Evolutionary conservation across 2,113 vertebrate species (phyloP).

Genomic region (Hippoglossus stenolepis): DNA sequence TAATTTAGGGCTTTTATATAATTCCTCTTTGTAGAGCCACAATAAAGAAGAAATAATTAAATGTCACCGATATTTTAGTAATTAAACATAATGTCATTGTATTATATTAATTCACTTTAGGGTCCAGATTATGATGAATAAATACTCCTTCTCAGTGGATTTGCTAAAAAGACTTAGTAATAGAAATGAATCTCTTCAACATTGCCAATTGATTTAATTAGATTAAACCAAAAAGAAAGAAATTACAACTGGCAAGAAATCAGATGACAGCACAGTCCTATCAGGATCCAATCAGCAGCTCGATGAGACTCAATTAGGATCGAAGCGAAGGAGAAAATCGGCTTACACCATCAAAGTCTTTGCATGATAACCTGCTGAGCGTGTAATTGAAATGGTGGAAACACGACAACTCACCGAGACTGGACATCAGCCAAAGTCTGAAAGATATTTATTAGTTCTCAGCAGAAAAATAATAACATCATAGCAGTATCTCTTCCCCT

Average conservation of each 20-base stretch:
- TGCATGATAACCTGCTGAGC: constrained; percentile 43
- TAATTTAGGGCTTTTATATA: constrained; percentile 13
- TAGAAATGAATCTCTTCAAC: constrained; percentile 60
- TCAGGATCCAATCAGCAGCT: constrained; percentile 73
- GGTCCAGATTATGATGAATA: constrained; percentile 58
- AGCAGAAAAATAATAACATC: neutral
- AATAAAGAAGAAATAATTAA: constrained; percentile 52
- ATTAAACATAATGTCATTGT: constrained; percentile 46
- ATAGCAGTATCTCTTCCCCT: neutral
- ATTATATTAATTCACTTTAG: constrained; percentile 43
- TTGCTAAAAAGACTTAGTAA: constrained; percentile 34
- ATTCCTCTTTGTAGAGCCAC: constrained; percentile 13
- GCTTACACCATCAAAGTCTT: constrained; percentile 58
- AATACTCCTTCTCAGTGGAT: constrained; percentile 34
- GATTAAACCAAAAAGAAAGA: constrained; percentile 54
- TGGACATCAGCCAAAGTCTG: constrained; percentile 11
- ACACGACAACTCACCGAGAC: constrained; percentile 16
- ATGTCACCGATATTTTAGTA: constrained; percentile 14
- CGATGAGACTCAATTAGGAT: constrained; percentile 70
- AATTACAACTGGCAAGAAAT: constrained; percentile 64
- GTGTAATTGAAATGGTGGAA: constrained; percentile 52
- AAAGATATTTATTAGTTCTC: neutral
- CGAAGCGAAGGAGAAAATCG: constrained; percentile 66
- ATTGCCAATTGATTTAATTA: constrained; percentile 65
- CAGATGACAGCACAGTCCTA: constrained; percentile 54